A percentile compares a stretch with the other conserved stretches of the same genome.
These are phyloP conservation scores for Pardosa pseudoannulata DNA, from an alignment of 2,888 invertebrate species.

Conservation along the genomic window DNA sequence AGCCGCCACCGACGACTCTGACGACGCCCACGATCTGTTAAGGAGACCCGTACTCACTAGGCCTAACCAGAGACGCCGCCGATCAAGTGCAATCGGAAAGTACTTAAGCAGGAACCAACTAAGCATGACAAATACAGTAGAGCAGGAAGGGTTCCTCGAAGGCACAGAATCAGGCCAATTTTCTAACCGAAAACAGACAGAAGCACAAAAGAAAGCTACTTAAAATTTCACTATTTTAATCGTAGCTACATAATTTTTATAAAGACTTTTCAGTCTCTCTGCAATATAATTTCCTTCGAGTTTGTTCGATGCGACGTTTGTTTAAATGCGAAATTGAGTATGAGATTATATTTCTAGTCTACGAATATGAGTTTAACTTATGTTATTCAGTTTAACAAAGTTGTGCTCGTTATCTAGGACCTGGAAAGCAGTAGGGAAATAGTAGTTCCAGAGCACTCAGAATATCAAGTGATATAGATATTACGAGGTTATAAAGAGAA, in stretches of 20 bases:
- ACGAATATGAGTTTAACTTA: not conserved
- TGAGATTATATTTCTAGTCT: not conserved
- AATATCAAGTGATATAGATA: not conserved
- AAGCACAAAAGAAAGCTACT: no score
- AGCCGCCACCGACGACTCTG: constrained; percentile 73
- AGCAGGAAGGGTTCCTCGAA: no score
- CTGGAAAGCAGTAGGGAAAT: not conserved
- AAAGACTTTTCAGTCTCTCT: no score
- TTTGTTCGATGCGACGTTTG: no score
- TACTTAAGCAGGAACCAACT: not conserved
- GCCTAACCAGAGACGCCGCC: not conserved
- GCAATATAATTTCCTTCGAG: no score
- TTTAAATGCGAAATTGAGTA: not conserved
- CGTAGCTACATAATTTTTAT: no score
- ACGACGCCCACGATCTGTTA: constrained; percentile 74
- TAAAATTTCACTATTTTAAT: no score
- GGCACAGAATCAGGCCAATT: no score
- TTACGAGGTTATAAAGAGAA: no score
- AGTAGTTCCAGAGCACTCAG: not conserved
- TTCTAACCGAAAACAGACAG: no score
- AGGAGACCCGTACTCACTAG: constrained; percentile 11
- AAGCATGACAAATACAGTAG: not conserved
- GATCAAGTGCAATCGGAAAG: not conserved
- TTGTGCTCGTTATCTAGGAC: not conserved
- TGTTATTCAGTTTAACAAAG: not conserved